Conservation (phyloP, 2,888 invertebrate genomes). For the Mantis religiosa region DNA sequence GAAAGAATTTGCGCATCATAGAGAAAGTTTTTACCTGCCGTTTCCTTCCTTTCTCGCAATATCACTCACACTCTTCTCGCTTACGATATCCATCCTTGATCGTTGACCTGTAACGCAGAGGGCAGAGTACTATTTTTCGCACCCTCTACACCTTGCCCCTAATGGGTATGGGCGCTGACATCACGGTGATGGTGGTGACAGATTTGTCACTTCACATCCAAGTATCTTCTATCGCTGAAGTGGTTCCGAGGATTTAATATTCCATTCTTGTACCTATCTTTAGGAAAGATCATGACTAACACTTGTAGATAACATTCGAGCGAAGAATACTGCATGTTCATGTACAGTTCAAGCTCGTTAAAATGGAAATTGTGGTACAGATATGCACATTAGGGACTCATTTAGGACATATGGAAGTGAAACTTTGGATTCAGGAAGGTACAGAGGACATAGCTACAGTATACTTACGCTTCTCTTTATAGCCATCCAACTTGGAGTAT, state of each 20-base stretch:
- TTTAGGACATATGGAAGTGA: not conserved
- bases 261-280: not conserved
- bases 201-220: not conserved
- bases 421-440: not conserved
- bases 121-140: not conserved
- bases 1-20: not conserved
- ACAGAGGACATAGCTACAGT: not conserved
- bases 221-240: not conserved
- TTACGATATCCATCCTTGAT: constrained; percentile 1
- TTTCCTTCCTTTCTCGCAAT: not conserved
- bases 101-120: not conserved
- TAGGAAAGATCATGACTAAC: not conserved
- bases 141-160: not conserved
- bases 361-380: not conserved
- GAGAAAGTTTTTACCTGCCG: constrained; percentile 14
- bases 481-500: not conserved
- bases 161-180: not conserved
- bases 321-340: not conserved
- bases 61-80: not conserved
- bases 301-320: not conserved
- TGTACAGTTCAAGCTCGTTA: not conserved
- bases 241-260: not conserved
- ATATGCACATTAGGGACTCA: not conserved
- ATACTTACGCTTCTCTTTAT: not conserved
- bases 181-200: not conserved